These are phyloP conservation scores for Calameuta pallipes DNA, from an alignment of 2,888 invertebrate genomes.

Conservation along the genomic window DNA sequence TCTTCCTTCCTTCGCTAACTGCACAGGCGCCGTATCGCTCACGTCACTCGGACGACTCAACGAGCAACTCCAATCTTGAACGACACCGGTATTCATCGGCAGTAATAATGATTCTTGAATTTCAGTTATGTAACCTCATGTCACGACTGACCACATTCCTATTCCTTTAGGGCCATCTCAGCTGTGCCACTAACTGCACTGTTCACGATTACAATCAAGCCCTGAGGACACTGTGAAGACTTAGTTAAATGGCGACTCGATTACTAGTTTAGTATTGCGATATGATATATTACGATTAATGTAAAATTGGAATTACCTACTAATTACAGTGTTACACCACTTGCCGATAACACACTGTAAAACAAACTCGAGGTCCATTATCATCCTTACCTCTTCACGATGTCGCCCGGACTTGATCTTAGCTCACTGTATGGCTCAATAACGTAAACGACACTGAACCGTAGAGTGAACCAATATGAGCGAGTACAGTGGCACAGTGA, in stretches of 20 bases:
- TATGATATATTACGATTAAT: not conserved
- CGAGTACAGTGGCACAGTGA: not conserved
- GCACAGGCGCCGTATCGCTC: not conserved
- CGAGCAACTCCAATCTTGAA: not conserved
- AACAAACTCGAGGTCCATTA: not conserved
- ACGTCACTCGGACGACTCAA: not conserved
- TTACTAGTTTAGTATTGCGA: not conserved
- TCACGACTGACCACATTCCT: not conserved
- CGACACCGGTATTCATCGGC: not conserved
- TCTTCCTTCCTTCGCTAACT: not conserved
- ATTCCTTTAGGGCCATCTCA: not conserved
- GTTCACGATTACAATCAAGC: not conserved
- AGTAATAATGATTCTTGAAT: not conserved
- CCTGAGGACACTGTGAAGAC: not conserved
- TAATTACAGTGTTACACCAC: not conserved
- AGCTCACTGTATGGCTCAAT: not conserved
- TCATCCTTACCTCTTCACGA: not conserved
- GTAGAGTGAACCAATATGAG: not conserved
- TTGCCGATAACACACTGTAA: not conserved
- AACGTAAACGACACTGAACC: not conserved
- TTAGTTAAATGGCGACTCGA: not conserved
- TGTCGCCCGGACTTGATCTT: not conserved
- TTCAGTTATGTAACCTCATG: not conserved
- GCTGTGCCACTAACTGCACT: not conserved
- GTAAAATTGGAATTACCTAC: not conserved